Conservation (phyloP, 2,113 vertebrate species). For the Centropus bengalensis region DNA sequence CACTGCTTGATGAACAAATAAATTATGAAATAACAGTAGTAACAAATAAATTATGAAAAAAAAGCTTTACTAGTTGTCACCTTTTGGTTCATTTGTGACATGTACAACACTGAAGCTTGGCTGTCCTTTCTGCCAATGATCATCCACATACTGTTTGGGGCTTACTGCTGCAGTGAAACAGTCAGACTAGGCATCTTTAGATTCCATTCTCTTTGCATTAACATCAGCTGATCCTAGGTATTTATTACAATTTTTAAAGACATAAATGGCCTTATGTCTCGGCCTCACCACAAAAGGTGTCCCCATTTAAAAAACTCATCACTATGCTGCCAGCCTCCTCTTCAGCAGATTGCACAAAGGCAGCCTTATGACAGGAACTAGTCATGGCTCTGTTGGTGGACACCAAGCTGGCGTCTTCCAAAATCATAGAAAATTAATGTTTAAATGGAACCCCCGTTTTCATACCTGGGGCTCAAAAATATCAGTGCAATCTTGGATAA, state of each 20-base stretch:
- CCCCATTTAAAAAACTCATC: background rate
- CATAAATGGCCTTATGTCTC: background rate
- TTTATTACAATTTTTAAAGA: conserved; percentile 25
- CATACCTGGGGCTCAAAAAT: background rate
- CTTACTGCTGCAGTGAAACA: background rate
- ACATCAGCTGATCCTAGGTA: background rate
- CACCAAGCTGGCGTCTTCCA: background rate
- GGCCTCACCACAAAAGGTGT: background rate
- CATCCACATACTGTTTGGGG: background rate
- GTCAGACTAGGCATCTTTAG: background rate
- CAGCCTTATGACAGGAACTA: background rate
- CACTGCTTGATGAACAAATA: background rate
- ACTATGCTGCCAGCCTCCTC: background rate
- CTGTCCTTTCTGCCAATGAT: background rate
- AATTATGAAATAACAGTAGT: background rate
- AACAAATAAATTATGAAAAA: background rate
- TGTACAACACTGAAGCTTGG: background rate
- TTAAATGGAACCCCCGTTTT: background rate
- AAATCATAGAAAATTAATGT: background rate
- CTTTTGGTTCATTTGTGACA: background rate
- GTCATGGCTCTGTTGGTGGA: background rate
- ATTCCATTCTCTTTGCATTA: background rate
- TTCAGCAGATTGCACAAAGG: background rate
- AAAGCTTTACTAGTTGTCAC: background rate
- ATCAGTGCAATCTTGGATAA: background rate